Conservation (phyloP, 2,113 vertebrate genomes). For the Alethe diademata region DNA sequence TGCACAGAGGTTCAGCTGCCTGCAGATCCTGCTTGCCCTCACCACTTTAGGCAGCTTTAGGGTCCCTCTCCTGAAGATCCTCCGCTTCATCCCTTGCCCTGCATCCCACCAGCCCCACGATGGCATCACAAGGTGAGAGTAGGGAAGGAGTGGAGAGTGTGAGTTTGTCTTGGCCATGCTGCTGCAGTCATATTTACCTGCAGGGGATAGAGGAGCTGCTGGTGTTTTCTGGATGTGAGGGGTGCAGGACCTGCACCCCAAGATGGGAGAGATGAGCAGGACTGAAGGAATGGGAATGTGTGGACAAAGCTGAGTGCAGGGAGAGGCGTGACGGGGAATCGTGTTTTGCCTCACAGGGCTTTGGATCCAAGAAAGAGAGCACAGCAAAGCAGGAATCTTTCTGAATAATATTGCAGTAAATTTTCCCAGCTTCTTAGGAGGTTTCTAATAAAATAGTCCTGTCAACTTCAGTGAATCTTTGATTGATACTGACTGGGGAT, state of each 20-base stretch:
- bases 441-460: conserved; percentile 41
- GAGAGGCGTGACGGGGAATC: fast-evolving
- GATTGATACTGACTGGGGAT: conserved; percentile 29
- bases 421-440: conserved; percentile 16
- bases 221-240: fast-evolving
- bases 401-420: background rate
- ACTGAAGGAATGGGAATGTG: fast-evolving
- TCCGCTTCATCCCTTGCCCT: too few relatives aligned
- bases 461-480: conserved; percentile 32
- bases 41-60: background rate
- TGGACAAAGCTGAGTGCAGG: background rate
- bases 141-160: fast-evolving
- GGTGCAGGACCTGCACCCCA: background rate
- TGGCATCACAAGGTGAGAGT: background rate
- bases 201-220: fast-evolving
- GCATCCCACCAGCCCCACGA: fast-evolving
- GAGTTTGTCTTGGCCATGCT: background rate
- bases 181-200: background rate
- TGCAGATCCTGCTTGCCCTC: background rate
- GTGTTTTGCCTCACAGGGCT: fast-evolving
- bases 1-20: background rate
- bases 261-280: background rate
- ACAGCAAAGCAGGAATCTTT: background rate
- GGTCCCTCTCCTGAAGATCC: background rate
- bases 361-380: background rate